phyloP scores from a whole-genome alignment of 2,113 vertebrate genomes.

The Clarias macrocephalus region DNA sequence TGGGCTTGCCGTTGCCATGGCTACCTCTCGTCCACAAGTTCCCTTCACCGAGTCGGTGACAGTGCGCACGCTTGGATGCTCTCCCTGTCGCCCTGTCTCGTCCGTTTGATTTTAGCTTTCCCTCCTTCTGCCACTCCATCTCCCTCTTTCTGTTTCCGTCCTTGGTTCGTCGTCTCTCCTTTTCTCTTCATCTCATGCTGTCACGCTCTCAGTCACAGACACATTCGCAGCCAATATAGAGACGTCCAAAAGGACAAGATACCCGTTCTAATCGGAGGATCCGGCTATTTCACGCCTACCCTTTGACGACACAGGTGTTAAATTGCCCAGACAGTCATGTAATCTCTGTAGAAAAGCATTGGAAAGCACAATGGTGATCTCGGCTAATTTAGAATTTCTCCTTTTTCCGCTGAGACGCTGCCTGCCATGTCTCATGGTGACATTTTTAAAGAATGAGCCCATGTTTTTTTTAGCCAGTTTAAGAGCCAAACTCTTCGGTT shows the following conservation, averaged over 20 bases:
- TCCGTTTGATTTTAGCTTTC: constrained; percentile 34
- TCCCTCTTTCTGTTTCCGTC: constrained; percentile 40
- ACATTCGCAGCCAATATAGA: neutral
- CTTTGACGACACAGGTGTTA: constrained; percentile 25
- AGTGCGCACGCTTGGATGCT: constrained; percentile 48
- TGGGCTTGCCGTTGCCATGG: constrained; percentile 55
- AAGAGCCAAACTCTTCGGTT: neutral
- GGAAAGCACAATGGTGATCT: neutral
- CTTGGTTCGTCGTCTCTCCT: constrained; percentile 1
- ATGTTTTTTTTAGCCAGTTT: neutral
- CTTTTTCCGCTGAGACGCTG: constrained; percentile 3
- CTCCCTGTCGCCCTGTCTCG: constrained; percentile 34
- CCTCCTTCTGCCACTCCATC: constrained; percentile 32
- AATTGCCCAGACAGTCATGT: constrained; percentile 26
- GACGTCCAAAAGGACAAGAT: constrained; percentile 2
- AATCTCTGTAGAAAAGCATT: constrained; percentile 1
- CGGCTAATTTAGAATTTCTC: constrained; percentile 7
- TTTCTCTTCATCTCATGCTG: constrained; percentile 15
- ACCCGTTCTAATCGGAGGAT: constrained; percentile 15
- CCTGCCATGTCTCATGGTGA: neutral
- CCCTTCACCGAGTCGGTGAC: constrained; percentile 47
- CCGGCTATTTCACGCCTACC: constrained; percentile 22
- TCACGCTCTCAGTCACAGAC: constrained; percentile 13
- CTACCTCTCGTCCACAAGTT: constrained; percentile 55
- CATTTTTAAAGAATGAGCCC: neutral